Base-by-base conservation (phyloP, 2,888 invertebrate genomes). In the Eupithecia exiguata region DNA sequence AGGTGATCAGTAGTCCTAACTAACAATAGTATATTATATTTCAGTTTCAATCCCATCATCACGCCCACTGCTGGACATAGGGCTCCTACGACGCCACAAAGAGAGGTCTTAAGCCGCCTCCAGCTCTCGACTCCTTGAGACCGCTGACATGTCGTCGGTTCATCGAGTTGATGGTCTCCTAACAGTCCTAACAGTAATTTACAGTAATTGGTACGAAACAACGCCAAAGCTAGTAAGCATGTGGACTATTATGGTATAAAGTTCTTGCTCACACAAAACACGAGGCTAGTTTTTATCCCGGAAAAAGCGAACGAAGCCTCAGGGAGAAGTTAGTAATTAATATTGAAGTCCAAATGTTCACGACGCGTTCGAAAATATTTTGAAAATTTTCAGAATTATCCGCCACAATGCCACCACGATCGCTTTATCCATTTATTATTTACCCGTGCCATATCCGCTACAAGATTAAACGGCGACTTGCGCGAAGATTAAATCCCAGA, bases 381-480 rank as follows among this genome's bases (percentile, higher is more conserved):
- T 58, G 25, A 25, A 58, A 25, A 25, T 25, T 4, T 58, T 25
- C 25, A 25, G 25, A 25, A 25, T 58, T 58, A 58, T 25, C 25
- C 12, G 25, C 58, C 58, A 58, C 58, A 58, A 58, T 58, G 25
- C 21, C 58, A 25, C 58, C 86, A 85, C 89, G 88, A 91, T 92
- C 89, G 89, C 88, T 88, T 89, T 85, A 90, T 87, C 87, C 88
- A 93, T 93, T 91, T 92, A 93, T 91, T 93, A 94, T 94, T 93
- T 89, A 92, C 88, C 85, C 86, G 85, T 86, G 88, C 91, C 88
- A 91, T 92, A 92, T 92, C 91, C 89, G 87, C 87, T 90, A 89
- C 88, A 91, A 93, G 92, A 93, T 93, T 94, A 93, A 94, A 91
- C 88, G 89, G 88, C 86, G 88, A 91, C 91, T 92, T 91, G 91